Evolutionary conservation across 2,888 invertebrate genomes (phyloP).

Genomic region (Stenurella melanura): DNA sequence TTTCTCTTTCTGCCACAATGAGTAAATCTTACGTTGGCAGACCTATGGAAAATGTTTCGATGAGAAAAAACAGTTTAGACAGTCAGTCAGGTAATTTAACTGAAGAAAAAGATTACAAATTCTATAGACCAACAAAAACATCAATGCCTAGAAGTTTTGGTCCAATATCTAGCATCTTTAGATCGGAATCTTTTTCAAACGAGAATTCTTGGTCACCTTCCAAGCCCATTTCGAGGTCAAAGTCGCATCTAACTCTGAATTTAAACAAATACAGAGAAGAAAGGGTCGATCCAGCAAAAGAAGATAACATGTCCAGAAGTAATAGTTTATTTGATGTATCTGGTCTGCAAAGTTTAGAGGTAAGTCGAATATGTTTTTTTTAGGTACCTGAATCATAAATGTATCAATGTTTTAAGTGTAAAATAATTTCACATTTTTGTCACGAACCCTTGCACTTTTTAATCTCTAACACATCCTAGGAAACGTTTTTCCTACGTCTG

Average conservation of each 20-base stretch:
- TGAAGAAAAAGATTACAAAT: constrained; percentile 60
- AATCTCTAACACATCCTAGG: background rate
- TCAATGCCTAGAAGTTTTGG: constrained; percentile 37
- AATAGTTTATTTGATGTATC: constrained; percentile 72
- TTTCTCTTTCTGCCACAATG: constrained; percentile 29
- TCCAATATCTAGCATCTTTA: constrained; percentile 48
- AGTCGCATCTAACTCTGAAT: constrained; percentile 72
- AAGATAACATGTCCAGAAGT: constrained; percentile 65
- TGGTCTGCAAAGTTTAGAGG: constrained; percentile 73
- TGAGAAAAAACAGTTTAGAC: constrained; percentile 55
- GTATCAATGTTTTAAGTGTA: background rate
- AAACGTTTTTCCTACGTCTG: background rate
- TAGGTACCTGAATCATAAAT: background rate
- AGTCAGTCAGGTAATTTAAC: constrained; percentile 43
- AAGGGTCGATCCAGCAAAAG: constrained; percentile 43
- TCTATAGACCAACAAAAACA: constrained; percentile 62
- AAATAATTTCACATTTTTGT: background rate
- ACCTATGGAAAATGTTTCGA: constrained; percentile 66
- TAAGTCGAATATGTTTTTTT: constrained; percentile 59
- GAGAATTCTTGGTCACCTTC: constrained; percentile 65
- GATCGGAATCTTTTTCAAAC: constrained; percentile 70
- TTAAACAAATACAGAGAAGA: constrained; percentile 61
- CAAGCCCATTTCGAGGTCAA: constrained; percentile 72
- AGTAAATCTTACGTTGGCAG: constrained; percentile 54
- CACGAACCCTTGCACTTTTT: background rate